phyloP scores from a whole-genome alignment of 2,797 vertebrate species.

The Halcyon smyrnensis region DNA sequence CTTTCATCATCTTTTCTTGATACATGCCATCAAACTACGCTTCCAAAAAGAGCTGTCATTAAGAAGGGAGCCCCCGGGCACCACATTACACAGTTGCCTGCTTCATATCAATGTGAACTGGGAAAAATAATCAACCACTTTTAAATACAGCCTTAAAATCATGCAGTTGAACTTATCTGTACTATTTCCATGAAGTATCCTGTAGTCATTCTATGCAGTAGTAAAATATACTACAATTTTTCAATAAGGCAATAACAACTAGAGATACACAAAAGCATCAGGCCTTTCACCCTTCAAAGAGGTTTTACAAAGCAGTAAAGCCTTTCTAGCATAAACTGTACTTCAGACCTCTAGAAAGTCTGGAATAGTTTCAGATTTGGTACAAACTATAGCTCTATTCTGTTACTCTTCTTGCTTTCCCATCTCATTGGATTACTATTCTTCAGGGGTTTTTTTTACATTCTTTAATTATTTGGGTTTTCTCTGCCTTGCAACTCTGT shows the following conservation, averaged over 20 bases:
- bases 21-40: not conserved
- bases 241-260: not conserved
- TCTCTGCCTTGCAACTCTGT: not conserved
- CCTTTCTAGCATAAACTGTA: not conserved
- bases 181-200: not conserved
- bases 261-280: not conserved
- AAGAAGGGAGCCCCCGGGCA: not conserved
- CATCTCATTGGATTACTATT: not conserved
- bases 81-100: slow-evolving; percentile 18
- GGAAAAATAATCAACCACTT: slow-evolving; percentile 25
- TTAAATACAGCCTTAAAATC: slow-evolving; percentile 26
- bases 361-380: not conserved
- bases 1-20: not conserved
- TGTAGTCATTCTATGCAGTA: not conserved
- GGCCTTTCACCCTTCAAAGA: not conserved
- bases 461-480: not conserved
- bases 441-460: not conserved
- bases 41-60: slow-evolving; percentile 9
- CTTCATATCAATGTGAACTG: not conserved
- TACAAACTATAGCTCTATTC: not conserved
- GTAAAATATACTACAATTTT: not conserved
- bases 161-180: not conserved
- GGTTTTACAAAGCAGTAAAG: slow-evolving; percentile 17
- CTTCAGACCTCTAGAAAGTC: not conserved
- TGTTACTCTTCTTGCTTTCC: not conserved